Conservation (phyloP, 1,140 invertebrate genomes). For the Temnothorax nylanderi region DNA sequence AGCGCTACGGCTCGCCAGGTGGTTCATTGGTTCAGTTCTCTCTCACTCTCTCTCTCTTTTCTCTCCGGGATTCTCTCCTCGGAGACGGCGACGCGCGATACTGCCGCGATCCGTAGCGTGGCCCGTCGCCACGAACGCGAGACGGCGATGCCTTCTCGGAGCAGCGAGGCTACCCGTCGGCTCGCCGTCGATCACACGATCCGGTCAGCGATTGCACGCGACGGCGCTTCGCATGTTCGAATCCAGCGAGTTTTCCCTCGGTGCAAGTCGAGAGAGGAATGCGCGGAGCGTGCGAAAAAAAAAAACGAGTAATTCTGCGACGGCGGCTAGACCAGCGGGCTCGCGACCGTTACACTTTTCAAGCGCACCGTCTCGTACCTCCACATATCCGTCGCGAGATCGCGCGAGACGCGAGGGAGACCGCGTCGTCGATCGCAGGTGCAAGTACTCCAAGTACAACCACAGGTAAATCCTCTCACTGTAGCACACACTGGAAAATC, state of each 20-base stretch:
- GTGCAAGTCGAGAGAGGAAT: neutral
- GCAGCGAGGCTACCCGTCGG: constrained; percentile 28
- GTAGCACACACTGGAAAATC: neutral
- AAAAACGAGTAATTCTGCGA: constrained; percentile 5
- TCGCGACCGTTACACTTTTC: constrained; percentile 1
- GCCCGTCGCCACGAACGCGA: no score
- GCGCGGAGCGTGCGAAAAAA: neutral
- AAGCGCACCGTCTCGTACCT: constrained; percentile 23
- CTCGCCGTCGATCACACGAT: constrained; percentile 58
- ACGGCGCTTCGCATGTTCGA: constrained; percentile 35
- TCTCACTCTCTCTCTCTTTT: neutral
- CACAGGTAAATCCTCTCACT: constrained; percentile 20
- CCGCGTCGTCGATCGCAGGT: neutral
- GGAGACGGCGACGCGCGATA: no score
- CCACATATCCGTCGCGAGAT: constrained; percentile 10
- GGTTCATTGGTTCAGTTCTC: constrained; percentile 65
- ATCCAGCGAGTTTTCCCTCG: neutral
- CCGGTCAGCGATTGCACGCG: constrained; percentile 32
- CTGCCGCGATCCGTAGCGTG: no score
- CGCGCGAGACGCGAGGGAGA: neutral
- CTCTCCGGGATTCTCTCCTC: neutral
- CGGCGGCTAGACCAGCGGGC: neutral
- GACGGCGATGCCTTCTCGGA: no score
- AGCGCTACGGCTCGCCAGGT: neutral
- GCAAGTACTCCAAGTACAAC: neutral